phyloP scores from a whole-genome alignment of 2,797 vertebrate genomes.

The Hypotaenidia philippensis region DNA sequence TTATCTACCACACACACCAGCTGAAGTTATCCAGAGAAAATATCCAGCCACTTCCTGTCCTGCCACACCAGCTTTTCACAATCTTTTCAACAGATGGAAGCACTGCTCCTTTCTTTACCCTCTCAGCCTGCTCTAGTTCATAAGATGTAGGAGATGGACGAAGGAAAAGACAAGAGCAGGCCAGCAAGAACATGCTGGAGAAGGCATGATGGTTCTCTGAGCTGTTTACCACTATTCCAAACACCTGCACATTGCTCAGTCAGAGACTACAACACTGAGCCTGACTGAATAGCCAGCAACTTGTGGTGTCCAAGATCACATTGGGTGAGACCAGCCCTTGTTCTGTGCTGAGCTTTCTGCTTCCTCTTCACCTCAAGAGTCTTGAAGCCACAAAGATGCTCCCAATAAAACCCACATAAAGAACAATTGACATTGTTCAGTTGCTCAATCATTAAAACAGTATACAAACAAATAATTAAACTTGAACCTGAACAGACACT shows the following conservation, averaged over 20 bases:
- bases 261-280: background rate
- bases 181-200: background rate
- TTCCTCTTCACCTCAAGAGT: background rate
- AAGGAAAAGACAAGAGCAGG: background rate
- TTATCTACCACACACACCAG: background rate
- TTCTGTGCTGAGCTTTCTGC: background rate
- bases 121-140: background rate
- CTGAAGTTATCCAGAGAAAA: background rate
- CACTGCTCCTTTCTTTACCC: background rate
- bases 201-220: background rate
- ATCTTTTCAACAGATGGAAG: background rate
- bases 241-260: rapidly evolving
- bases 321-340: background rate
- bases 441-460: background rate
- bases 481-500: background rate
- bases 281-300: background rate
- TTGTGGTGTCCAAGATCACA: background rate
- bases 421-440: background rate
- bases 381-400: background rate
- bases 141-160: background rate
- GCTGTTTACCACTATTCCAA: background rate
- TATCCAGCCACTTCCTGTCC: background rate
- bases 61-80: background rate
- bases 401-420: background rate
- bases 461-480: background rate